A percentile compares a stretch with the other conserved stretches of the same genome.
phyloP scores from a whole-genome alignment of 2,113 vertebrate genomes.

The Bettongia penicillata region DNA sequence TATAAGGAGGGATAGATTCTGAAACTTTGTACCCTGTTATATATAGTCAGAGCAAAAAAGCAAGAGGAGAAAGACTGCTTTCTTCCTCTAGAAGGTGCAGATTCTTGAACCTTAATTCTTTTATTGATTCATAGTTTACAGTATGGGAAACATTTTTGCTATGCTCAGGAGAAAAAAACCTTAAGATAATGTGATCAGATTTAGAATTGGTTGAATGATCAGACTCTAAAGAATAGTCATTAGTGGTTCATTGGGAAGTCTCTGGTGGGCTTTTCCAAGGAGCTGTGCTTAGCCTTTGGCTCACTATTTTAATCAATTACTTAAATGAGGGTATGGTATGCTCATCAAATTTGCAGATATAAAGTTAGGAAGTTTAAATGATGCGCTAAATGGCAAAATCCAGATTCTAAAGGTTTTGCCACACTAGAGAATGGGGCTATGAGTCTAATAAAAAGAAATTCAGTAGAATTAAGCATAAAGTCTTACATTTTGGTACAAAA shows the following conservation, averaged over 20 bases:
- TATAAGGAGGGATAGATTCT: slow-evolving; percentile 42
- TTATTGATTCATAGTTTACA: slow-evolving; percentile 41
- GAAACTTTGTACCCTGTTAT: slow-evolving; percentile 33
- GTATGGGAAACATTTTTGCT: slow-evolving; percentile 13
- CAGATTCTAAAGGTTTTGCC: not conserved
- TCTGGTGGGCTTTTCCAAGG: not conserved
- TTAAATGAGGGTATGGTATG: not conserved
- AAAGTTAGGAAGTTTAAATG: not conserved
- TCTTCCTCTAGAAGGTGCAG: slow-evolving; percentile 23
- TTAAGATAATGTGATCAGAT: no score
- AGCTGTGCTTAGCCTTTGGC: not conserved
- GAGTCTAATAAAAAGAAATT: not conserved
- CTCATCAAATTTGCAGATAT: not conserved
- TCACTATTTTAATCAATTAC: not conserved
- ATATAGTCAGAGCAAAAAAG: slow-evolving; percentile 10
- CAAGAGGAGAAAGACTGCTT: slow-evolving; percentile 25
- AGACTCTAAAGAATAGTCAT: no score
- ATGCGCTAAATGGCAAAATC: not conserved
- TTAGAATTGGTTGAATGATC: no score
- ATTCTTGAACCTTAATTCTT: not conserved
- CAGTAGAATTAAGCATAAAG: not conserved
- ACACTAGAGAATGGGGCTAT: not conserved
- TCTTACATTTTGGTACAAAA: not conserved
- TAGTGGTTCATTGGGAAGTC: not conserved
- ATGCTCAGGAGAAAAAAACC: not conserved